Percentiles rank a stretch among this genome's conserved stretches.
These are phyloP conservation scores for Capitulum mitella DNA, from an alignment of 2,888 invertebrate species.

Conservation along the genomic window DNA sequence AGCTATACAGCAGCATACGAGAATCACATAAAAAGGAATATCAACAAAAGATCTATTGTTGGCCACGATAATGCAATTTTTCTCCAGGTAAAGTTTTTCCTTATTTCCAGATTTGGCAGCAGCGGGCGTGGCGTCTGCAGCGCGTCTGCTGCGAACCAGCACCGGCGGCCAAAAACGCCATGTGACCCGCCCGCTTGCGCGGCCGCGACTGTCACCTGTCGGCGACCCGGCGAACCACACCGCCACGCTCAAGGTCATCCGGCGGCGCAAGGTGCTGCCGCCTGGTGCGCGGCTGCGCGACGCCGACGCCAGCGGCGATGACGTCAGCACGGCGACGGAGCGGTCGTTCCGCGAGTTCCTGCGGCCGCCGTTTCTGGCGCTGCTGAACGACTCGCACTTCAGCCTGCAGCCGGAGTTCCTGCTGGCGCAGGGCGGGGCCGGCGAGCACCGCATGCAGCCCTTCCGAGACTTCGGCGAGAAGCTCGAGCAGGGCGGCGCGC, in stretches of 20 bases:
- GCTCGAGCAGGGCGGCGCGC: neutral
- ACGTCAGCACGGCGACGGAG: neutral
- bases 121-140: neutral
- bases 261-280: constrained; percentile 3
- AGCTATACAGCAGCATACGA: too few species aligned
- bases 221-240: neutral
- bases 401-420: constrained; percentile 12
- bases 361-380: constrained; percentile 9
- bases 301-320: neutral
- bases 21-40: too few species aligned
- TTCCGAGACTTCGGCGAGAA: constrained; percentile 13
- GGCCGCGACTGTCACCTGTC: neutral
- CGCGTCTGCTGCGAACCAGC: neutral
- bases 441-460: neutral
- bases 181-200: neutral
- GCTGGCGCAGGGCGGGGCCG: neutral
- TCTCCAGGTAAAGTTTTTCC: neutral
- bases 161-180: neutral
- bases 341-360: neutral
- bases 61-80: too few species aligned
- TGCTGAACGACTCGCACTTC: constrained; percentile 16
- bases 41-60: too few species aligned
- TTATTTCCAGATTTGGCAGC: neutral
- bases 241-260: constrained; percentile 4
- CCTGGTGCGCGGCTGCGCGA: neutral